These are phyloP conservation scores for Calliopsis andreniformis DNA, from an alignment of 1,140 invertebrate species.

Conservation along the genomic window DNA sequence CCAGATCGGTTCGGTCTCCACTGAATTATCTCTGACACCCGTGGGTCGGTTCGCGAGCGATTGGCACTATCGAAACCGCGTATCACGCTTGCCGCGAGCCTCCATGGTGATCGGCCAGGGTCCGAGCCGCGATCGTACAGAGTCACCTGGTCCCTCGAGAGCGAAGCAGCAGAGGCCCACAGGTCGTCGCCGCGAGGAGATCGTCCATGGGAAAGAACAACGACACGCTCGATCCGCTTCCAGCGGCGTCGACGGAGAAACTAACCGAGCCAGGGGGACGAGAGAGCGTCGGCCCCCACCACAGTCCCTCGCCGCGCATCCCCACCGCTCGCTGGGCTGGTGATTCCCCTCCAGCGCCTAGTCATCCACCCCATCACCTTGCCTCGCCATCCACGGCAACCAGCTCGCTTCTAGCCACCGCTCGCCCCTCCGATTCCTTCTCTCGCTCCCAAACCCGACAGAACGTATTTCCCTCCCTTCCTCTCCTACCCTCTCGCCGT, in stretches of 20 bases:
- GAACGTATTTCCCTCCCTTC: conserved; percentile 19
- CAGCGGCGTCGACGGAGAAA: conserved; percentile 76
- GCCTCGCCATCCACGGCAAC: conserved; percentile 32
- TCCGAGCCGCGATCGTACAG: conserved; percentile 7
- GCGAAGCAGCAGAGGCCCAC: background rate
- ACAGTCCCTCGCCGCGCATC: conserved; percentile 27
- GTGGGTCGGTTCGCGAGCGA: background rate
- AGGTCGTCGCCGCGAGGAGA: conserved; percentile 50
- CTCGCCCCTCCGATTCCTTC: conserved; percentile 17
- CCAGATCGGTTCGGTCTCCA: conserved; percentile 10
- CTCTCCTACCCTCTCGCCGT: background rate
- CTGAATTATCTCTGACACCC: background rate
- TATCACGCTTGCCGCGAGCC: conserved; percentile 31
- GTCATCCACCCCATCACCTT: conserved; percentile 44
- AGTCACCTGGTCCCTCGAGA: conserved; percentile 17
- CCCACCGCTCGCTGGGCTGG: conserved; percentile 50
- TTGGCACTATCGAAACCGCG: conserved; percentile 19
- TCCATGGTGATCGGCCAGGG: conserved; percentile 31
- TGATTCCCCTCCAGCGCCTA: conserved; percentile 50
- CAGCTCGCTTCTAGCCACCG: conserved; percentile 41
- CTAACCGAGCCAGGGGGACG: conserved; percentile 72
- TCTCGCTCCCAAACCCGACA: conserved; percentile 31
- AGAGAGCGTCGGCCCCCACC: conserved; percentile 75
- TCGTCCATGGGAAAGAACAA: conserved; percentile 53
- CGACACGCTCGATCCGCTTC: conserved; percentile 68